These are phyloP conservation scores for Caenorhabditis sp. DNA, from an alignment of 2,888 invertebrate genomes.

Conservation along the genomic window DNA sequence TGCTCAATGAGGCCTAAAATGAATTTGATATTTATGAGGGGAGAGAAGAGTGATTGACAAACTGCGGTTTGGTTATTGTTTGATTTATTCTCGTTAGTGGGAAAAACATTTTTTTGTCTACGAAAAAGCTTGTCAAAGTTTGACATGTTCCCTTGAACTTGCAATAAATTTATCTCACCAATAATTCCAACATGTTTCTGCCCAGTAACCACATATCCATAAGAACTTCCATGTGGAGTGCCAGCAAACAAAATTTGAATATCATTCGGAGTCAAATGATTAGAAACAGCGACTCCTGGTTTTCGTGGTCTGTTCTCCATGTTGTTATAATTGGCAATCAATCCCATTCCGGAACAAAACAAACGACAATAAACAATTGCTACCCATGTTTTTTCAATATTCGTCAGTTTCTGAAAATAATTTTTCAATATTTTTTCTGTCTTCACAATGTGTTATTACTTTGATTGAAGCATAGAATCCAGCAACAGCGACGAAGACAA, in stretches of 20 bases:
- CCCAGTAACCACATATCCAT: constrained; percentile 63
- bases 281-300: constrained; percentile 62
- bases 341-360: constrained; percentile 58
- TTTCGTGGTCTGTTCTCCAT: constrained; percentile 48
- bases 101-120: too few relatives aligned
- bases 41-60: not conserved
- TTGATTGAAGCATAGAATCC: constrained; percentile 48
- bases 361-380: constrained; percentile 60
- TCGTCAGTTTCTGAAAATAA: constrained; percentile 29
- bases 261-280: constrained; percentile 65
- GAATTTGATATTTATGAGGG: not conserved
- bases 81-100: not conserved
- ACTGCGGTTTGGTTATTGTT: not conserved
- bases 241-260: constrained; percentile 64
- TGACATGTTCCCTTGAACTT: too few relatives aligned
- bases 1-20: constrained; percentile 54
- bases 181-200: constrained; percentile 61
- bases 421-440: too few relatives aligned
- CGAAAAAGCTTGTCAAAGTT: too few relatives aligned
- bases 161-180: too few relatives aligned
- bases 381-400: constrained; percentile 45
- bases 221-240: constrained; percentile 49
- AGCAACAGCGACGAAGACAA: constrained; percentile 54
- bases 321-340: constrained; percentile 54
- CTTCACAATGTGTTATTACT: constrained; percentile 14